Evolutionary conservation across 2,888 invertebrate species (phyloP).

Genomic region (Drosophila atripex): DNA sequence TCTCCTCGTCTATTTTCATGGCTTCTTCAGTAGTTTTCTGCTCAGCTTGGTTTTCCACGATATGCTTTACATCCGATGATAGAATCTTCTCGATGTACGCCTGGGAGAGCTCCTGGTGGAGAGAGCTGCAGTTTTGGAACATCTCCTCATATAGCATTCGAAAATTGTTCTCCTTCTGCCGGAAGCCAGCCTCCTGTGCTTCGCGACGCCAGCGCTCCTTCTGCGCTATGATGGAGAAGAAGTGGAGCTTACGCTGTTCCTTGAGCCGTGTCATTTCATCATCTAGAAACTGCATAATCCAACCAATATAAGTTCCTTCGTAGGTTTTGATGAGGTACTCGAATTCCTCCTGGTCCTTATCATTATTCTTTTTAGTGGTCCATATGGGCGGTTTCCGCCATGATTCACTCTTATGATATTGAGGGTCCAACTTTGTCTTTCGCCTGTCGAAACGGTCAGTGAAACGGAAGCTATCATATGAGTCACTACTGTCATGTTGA

Average conservation of each 20-base stretch:
- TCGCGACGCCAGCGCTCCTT: conserved; percentile 90
- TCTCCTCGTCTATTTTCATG: conserved; percentile 84
- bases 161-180: conserved; percentile 90
- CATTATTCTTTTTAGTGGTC: not conserved
- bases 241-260: conserved; percentile 91
- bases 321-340: conserved; percentile 86
- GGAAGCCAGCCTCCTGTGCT: conserved; percentile 90
- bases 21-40: conserved; percentile 83
- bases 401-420: not conserved
- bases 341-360: conserved; percentile 64
- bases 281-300: conserved; percentile 89
- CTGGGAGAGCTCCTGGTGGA: conserved; percentile 86
- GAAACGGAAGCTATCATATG: not conserved
- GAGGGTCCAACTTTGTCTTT: not conserved
- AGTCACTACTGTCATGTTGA: not conserved
- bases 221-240: conserved; percentile 91
- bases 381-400: not conserved
- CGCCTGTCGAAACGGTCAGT: not conserved
- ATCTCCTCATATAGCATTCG: conserved; percentile 91
- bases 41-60: conserved; percentile 85
- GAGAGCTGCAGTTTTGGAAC: conserved; percentile 87
- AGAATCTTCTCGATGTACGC: conserved; percentile 87
- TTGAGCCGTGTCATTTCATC: conserved; percentile 91
- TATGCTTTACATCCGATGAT: conserved; percentile 86
- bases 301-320: conserved; percentile 89